A percentile compares a stretch with the other conserved stretches of the same genome.
These are phyloP conservation scores for Atta colombica DNA, from an alignment of 1,140 invertebrate genomes.

Conservation along the genomic window DNA sequence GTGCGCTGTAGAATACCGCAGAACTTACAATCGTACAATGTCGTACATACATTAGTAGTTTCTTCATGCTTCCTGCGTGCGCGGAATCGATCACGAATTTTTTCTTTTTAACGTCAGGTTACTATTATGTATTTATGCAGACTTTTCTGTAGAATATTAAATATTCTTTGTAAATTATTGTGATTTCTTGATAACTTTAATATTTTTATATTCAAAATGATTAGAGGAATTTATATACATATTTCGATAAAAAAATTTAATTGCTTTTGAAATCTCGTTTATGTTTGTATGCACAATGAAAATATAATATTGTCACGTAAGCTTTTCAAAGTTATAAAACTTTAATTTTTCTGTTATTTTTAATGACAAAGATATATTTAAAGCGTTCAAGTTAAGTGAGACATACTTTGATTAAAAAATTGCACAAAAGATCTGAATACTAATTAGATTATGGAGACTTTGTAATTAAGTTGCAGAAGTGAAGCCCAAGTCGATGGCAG, in stretches of 20 bases:
- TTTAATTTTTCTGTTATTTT: neutral
- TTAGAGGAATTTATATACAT: neutral
- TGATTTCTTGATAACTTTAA: neutral
- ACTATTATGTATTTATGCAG: neutral
- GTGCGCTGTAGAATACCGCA: slow-evolving; percentile 68
- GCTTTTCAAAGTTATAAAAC: neutral
- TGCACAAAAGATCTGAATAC: neutral
- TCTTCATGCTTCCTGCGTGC: slow-evolving; percentile 51
- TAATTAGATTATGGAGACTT: neutral
- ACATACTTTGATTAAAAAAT: neutral
- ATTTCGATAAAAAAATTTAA: neutral
- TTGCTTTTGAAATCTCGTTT: neutral
- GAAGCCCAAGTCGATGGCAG: neutral
- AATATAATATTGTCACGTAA: neutral
- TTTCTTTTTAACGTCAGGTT: slow-evolving; percentile 21
- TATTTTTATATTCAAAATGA: neutral
- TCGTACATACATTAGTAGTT: slow-evolving; percentile 65
- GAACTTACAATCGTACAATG: slow-evolving; percentile 44
- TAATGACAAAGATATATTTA: neutral
- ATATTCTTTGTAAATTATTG: neutral
- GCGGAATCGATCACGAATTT: slow-evolving; percentile 32
- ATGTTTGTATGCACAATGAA: neutral
- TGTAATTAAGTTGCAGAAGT: slow-evolving; percentile 46
- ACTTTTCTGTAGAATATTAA: neutral
- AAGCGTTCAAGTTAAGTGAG: neutral